Evolutionary conservation across 2,113 vertebrate genomes (phyloP).

Genomic region (Eolophus roseicapilla): DNA sequence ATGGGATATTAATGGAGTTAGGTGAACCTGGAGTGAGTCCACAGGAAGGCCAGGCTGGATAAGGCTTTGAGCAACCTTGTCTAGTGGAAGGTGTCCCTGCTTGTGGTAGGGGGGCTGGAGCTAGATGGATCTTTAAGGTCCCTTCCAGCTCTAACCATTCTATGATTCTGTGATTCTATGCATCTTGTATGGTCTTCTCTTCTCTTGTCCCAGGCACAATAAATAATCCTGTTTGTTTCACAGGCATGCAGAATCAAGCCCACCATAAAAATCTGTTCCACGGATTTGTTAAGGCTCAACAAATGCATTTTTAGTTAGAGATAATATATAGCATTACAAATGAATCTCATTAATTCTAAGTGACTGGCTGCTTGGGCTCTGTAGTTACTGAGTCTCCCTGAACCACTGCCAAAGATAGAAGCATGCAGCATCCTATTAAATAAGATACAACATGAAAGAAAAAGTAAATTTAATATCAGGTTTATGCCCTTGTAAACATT

Average conservation of each 20-base stretch:
- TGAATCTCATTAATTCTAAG: background rate
- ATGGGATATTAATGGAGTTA: background rate
- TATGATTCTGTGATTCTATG: background rate
- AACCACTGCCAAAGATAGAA: background rate
- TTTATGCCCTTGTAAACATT: background rate
- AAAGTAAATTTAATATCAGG: background rate
- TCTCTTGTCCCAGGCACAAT: background rate
- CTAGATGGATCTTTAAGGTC: background rate
- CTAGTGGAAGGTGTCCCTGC: background rate
- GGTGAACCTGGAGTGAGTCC: background rate
- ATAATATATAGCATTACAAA: background rate
- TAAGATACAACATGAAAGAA: background rate
- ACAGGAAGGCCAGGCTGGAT: background rate
- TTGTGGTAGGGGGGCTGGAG: background rate
- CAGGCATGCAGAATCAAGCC: background rate
- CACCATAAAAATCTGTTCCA: background rate
- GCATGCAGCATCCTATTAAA: background rate
- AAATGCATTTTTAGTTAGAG: background rate
- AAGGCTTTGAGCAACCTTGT: background rate
- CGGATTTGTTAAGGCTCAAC: background rate
- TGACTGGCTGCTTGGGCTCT: background rate
- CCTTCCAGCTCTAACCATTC: background rate
- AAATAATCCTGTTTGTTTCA: background rate
- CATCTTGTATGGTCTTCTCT: background rate
- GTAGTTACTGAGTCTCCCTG: background rate